phyloP scores from a whole-genome alignment of 1,140 invertebrate species.

The Chrysomallon squamiferum region DNA sequence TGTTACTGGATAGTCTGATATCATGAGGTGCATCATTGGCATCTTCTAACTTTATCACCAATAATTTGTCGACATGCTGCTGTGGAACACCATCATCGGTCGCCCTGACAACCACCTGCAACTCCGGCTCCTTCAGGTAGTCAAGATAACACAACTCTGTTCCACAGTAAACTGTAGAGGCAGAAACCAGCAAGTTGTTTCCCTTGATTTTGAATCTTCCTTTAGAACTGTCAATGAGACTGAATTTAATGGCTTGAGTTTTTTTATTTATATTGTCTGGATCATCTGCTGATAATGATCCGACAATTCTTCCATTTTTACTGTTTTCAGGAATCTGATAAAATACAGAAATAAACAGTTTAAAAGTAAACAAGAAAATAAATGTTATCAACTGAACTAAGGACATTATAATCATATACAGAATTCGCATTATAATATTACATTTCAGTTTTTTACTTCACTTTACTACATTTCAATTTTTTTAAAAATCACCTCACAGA shows the following conservation, averaged over 20 bases:
- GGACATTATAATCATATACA: no score
- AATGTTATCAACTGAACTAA: no score
- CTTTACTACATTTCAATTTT: no score
- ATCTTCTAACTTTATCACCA: slow-evolving; percentile 23
- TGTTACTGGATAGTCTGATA: slow-evolving; percentile 17
- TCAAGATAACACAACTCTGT: slow-evolving; percentile 19
- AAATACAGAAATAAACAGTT: slow-evolving; percentile 8
- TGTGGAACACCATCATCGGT: slow-evolving; percentile 35
- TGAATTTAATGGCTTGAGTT: slow-evolving; percentile 23
- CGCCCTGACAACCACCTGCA: slow-evolving; percentile 20
- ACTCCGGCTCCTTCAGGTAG: slow-evolving; percentile 12
- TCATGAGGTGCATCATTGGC: slow-evolving; percentile 33
- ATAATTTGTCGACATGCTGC: slow-evolving; percentile 11
- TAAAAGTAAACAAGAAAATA: no score
- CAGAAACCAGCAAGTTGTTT: slow-evolving; percentile 24
- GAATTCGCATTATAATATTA: no score
- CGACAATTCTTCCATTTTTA: slow-evolving; percentile 26
- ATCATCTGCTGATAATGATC: slow-evolving; percentile 20
- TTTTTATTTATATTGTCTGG: slow-evolving; percentile 35
- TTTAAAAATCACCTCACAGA: no score
- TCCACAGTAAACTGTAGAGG: neutral
- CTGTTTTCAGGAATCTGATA: slow-evolving; percentile 36
- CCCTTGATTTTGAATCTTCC: slow-evolving; percentile 30
- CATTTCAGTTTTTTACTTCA: no score
- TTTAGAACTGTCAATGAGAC: slow-evolving; percentile 20